Evolutionary conservation across 2,888 invertebrate genomes (phyloP).

Genomic region (Psococerastis gibbosa): DNA sequence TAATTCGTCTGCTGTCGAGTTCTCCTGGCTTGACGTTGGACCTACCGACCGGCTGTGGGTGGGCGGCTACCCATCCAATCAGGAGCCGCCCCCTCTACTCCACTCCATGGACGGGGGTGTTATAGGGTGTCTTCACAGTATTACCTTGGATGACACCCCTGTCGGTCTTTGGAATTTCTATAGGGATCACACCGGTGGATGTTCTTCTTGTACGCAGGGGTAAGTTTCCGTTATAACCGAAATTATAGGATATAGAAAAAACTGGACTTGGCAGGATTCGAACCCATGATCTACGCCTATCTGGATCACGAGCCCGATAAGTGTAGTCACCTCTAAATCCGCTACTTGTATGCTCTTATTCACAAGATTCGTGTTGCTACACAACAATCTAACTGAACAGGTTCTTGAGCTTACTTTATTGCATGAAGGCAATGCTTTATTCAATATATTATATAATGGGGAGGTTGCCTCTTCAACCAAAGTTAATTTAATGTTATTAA

Average conservation of each 20-base stretch:
- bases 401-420: background rate
- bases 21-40: slow-evolving; percentile 37
- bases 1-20: slow-evolving; percentile 34
- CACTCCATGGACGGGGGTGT: slow-evolving; percentile 32
- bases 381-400: too few relatives aligned
- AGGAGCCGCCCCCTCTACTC: slow-evolving; percentile 27
- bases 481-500: too few relatives aligned
- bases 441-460: too few relatives aligned
- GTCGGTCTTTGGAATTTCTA: slow-evolving; percentile 82
- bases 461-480: too few relatives aligned
- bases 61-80: slow-evolving; percentile 31
- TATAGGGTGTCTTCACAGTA: slow-evolving; percentile 63
- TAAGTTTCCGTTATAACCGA: slow-evolving; percentile 22
- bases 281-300: too few relatives aligned
- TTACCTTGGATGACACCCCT: slow-evolving; percentile 53
- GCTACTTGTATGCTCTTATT: too few relatives aligned
- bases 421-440: too few relatives aligned
- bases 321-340: too few relatives aligned
- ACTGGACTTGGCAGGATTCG: too few relatives aligned
- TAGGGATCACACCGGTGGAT: slow-evolving; percentile 41
- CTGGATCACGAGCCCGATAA: too few relatives aligned
- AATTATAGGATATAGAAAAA: too few relatives aligned
- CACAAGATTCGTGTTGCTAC: background rate
- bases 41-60: slow-evolving; percentile 32
- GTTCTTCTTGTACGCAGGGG: slow-evolving; percentile 62